phyloP scores from a whole-genome alignment of 2,797 vertebrate species.

The Ctenochaetus hawaiiensis region DNA sequence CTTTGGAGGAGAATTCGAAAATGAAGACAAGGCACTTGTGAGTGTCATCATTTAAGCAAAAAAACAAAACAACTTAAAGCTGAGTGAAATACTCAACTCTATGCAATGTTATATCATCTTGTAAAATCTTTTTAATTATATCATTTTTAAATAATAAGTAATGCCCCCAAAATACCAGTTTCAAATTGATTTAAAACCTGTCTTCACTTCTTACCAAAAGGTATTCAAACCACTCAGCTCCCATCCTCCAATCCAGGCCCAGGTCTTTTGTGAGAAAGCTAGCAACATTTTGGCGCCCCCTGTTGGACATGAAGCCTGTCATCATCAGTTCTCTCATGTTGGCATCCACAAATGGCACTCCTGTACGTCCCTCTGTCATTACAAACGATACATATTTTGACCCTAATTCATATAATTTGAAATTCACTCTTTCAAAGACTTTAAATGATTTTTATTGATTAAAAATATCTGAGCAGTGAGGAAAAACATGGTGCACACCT shows the following conservation, averaged over 20 bases:
- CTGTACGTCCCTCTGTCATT: constrained; percentile 85
- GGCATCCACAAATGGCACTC: constrained; percentile 90
- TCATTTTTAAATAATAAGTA: not conserved
- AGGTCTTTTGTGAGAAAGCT: constrained; percentile 92
- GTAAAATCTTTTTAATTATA: not conserved
- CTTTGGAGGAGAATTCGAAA: constrained; percentile 58
- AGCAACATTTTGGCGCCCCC: constrained; percentile 89
- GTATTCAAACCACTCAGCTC: constrained; percentile 90
- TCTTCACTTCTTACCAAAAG: constrained; percentile 80
- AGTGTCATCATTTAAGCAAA: not conserved
- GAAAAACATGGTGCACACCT: constrained; percentile 74
- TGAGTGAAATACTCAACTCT: not conserved
- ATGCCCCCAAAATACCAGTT: not conserved
- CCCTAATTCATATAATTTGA: not conserved
- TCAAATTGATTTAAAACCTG: not conserved
- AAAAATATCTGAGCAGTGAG: not conserved
- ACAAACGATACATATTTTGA: not conserved
- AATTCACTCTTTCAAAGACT: not conserved
- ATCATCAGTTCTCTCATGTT: constrained; percentile 89
- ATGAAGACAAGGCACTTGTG: not conserved
- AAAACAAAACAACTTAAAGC: not conserved
- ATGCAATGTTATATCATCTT: not conserved
- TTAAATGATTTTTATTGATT: not conserved
- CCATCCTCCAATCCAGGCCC: constrained; percentile 90
- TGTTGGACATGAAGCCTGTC: constrained; percentile 91